Percentiles rank a stretch among this genome's conserved stretches.
Conservation (phyloP, 2,797 vertebrate genomes). For the Eleutherodactylus coqui region DNA sequence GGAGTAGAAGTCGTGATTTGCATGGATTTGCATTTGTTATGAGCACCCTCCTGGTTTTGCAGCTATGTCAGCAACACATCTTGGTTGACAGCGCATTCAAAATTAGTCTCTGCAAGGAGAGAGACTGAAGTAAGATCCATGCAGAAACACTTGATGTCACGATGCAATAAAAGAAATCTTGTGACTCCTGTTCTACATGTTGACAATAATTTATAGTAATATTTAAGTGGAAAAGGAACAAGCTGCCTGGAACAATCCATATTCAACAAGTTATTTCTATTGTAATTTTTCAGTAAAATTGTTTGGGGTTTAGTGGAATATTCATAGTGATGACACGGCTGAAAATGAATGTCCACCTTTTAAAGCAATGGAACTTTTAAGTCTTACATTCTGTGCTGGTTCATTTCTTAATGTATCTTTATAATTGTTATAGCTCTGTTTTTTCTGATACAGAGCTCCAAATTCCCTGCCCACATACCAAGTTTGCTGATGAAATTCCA, state of each 20-base stretch:
- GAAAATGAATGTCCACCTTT: too few species aligned
- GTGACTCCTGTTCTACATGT: neutral
- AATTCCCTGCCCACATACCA: too few species aligned
- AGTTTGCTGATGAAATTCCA: too few species aligned
- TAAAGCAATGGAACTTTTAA: too few species aligned
- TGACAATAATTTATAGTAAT: neutral
- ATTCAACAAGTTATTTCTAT: neutral
- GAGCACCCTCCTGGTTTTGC: constrained; percentile 27
- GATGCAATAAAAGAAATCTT: neutral
- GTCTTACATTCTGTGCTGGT: too few species aligned
- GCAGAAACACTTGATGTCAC: neutral
- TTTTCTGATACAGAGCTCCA: too few species aligned
- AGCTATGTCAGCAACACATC: constrained; percentile 41
- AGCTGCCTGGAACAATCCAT: neutral
- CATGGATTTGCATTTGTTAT: constrained; percentile 60
- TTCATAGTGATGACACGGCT: neutral
- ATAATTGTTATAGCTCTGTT: too few species aligned
- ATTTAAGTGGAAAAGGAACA: neutral
- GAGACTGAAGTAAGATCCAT: constrained; percentile 1
- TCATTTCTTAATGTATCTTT: too few species aligned
- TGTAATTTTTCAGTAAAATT: neutral
- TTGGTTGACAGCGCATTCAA: constrained; percentile 36
- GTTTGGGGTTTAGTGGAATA: neutral
- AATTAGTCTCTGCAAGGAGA: constrained; percentile 5
- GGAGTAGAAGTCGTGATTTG: constrained; percentile 61